Percentiles rank a stretch among this genome's conserved stretches.
Conservation (phyloP, 2,888 invertebrate species). For the Drosophila nigricruria region DNA sequence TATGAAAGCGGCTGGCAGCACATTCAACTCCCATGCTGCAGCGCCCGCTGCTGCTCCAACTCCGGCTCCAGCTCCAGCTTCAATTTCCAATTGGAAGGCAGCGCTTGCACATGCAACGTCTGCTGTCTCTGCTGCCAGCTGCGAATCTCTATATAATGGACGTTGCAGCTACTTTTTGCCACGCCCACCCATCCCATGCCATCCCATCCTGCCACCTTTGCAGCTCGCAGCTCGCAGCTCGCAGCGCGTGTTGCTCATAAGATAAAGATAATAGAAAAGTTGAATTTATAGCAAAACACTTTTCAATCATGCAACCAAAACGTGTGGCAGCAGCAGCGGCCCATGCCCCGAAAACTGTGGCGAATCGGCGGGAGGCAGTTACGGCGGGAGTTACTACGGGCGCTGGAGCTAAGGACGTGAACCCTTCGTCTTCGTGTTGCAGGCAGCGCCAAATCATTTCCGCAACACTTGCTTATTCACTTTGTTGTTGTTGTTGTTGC, state of each 20-base stretch:
- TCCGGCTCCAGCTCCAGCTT: not conserved
- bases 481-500: constrained; percentile 35
- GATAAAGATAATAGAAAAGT: constrained; percentile 79
- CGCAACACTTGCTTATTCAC: constrained; percentile 75
- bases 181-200: too few relatives aligned
- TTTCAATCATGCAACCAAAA: constrained; percentile 76
- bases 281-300: constrained; percentile 75
- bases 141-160: constrained; percentile 43
- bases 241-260: constrained; percentile 65
- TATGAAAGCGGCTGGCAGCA: constrained; percentile 57
- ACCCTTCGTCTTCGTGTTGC: constrained; percentile 37
- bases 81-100: constrained; percentile 14
- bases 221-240: constrained; percentile 9
- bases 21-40: constrained; percentile 44
- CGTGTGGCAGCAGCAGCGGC: constrained; percentile 33
- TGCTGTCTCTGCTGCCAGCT: constrained; percentile 19
- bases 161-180: constrained; percentile 43
- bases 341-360: constrained; percentile 3
- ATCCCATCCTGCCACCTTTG: constrained; percentile 1
- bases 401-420: constrained; percentile 21
- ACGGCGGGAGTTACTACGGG: not conserved
- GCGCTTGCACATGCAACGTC: constrained; percentile 34
- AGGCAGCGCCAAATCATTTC: constrained; percentile 73
- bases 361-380: not conserved
- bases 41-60: not conserved